These are phyloP conservation scores for Trinectes maculatus DNA, from an alignment of 2,113 vertebrate genomes.

Conservation along the genomic window DNA sequence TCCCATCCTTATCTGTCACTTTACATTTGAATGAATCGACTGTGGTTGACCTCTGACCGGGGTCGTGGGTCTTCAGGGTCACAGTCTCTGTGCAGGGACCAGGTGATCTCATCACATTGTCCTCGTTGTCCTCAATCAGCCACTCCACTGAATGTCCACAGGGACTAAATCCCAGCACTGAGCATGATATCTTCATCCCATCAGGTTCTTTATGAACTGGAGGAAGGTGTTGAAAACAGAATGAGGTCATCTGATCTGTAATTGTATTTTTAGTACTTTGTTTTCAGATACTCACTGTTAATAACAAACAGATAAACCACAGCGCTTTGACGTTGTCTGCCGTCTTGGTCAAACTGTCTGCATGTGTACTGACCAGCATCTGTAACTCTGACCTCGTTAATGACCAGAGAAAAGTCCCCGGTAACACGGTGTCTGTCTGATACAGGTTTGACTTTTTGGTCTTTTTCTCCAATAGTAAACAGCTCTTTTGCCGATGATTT, in stretches of 20 bases:
- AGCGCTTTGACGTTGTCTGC: no score
- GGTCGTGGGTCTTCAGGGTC: neutral
- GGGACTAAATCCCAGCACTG: neutral
- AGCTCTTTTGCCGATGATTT: neutral
- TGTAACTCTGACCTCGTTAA: constrained; percentile 3
- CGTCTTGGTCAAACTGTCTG: neutral
- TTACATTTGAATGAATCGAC: neutral
- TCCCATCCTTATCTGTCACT: neutral
- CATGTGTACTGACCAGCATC: constrained; percentile 10
- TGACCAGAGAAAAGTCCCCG: constrained; percentile 10
- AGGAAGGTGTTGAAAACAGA: no score
- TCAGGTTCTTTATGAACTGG: neutral
- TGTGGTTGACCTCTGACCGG: no score
- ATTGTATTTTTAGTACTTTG: no score
- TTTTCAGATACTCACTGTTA: neutral
- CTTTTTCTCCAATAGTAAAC: neutral
- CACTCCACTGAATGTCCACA: neutral
- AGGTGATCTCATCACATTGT: neutral
- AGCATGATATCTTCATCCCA: neutral
- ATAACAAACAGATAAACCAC: neutral
- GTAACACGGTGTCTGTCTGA: constrained; percentile 5
- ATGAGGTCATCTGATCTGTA: no score
- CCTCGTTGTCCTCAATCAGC: neutral
- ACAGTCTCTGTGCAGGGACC: neutral
- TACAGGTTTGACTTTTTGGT: neutral